Base-by-base conservation (phyloP, 2,888 invertebrate genomes). In the Clusia tigrina region DNA sequence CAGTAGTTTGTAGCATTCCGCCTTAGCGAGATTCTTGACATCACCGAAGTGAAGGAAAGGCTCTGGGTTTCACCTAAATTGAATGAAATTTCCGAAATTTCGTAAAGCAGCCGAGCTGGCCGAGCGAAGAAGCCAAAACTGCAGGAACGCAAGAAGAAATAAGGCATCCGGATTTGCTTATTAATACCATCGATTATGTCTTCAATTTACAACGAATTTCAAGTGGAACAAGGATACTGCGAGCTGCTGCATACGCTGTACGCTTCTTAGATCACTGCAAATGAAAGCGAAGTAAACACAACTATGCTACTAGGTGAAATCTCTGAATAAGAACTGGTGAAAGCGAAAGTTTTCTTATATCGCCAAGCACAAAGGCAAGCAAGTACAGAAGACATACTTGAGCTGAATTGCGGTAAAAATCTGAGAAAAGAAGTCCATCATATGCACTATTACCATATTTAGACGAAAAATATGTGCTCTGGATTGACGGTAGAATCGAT, bases 11-110 rank as follows among this genome's bases (percentile, higher is more conserved):
- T n/a, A n/a, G n/a, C n/a, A 1, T 63, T 63, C 42, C 46, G 71
- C n/a, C 57, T 73, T 5, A 70, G 66, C 2, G 70, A 74, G 26
- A 70, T 67, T 22, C 18, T 62, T 6, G 62, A 62, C 18, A 15
- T 46, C 5, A 25, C 57, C 20, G 54, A 26, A 22, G 22, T 38
- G 1, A 24, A 18, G 2, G n/a, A 58, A 24, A 58, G 62, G 57
- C 20, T 24, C 17, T 58, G 58, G 58, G 12, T 15, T 58, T 5
- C 58, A 2, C 5, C 1, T 2, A 18, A 2, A 15, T 23, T 18
- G 23, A 22, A 52, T 12, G 32, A 22, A 23, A 52, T 6, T 3
- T 10, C 52, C 20, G 52, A 52, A 2, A 1, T 23, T 1, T 52
- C 52, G 6, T 9, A 23, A 12, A 12, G 15, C 23, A 25, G 26